Percentiles rank a stretch among this genome's conserved stretches.
Evolutionary conservation across 2,113 vertebrate species (phyloP).

Genomic region (Perca fluviatilis): DNA sequence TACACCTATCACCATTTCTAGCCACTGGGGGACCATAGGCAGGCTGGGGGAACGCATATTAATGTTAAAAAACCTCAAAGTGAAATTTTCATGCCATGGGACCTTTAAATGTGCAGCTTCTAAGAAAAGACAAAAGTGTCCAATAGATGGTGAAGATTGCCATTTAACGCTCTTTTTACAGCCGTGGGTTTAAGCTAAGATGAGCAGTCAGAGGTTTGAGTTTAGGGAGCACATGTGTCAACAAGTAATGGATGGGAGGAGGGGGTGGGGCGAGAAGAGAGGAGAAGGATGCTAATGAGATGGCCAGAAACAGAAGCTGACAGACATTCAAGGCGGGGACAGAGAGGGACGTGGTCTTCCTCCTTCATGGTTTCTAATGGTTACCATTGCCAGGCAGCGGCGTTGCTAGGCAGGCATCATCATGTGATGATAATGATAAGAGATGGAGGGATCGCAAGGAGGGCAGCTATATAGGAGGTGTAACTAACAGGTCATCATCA

Average conservation of each 20-base stretch:
- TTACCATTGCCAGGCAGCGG: slow-evolving; percentile 68
- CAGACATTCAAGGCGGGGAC: slow-evolving; percentile 38
- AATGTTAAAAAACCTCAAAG: no score
- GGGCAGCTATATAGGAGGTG: slow-evolving; percentile 25
- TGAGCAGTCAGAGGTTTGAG: not conserved
- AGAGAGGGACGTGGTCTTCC: slow-evolving; percentile 37
- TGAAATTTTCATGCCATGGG: no score
- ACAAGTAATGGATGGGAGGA: not conserved
- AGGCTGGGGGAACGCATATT: no score
- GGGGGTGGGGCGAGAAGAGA: not conserved
- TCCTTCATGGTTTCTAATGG: slow-evolving; percentile 72
- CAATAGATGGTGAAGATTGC: not conserved
- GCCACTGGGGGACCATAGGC: no score
- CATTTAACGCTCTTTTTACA: not conserved
- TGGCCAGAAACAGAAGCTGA: not conserved
- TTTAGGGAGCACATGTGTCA: not conserved
- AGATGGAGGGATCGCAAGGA: slow-evolving; percentile 26
- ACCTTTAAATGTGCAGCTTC: not conserved
- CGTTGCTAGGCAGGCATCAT: slow-evolving; percentile 70
- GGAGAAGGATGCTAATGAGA: slow-evolving; percentile 25
- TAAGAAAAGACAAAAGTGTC: not conserved
- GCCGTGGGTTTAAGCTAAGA: not conserved
- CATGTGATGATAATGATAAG: slow-evolving; percentile 38
- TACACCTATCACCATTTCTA: no score
- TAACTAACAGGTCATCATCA: slow-evolving; percentile 27